Evolutionary conservation across 2,797 vertebrate genomes (phyloP).

Genomic region (Coendou prehensilis): DNA sequence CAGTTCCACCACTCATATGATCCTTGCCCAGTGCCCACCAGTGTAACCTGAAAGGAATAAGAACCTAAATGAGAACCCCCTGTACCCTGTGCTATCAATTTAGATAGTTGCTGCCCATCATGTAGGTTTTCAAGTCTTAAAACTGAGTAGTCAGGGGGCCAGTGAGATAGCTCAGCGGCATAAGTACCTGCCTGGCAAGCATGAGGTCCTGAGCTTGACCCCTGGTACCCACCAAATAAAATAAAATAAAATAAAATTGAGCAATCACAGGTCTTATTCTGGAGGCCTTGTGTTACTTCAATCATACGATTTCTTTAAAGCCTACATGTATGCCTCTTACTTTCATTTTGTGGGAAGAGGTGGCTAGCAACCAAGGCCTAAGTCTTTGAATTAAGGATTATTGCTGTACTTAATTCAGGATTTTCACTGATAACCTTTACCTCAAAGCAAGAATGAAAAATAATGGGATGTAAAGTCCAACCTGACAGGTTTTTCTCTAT

Average conservation of each 20-base stretch:
- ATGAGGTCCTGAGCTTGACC: too few species aligned
- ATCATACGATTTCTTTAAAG: background rate
- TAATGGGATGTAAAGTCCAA: background rate
- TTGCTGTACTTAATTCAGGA: background rate
- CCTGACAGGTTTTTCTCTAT: background rate
- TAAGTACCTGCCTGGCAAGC: too few species aligned
- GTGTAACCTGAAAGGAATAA: background rate
- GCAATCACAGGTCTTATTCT: background rate
- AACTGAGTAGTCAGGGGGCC: background rate
- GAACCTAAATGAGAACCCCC: background rate
- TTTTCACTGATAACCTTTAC: background rate
- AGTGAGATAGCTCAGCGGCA: too few species aligned
- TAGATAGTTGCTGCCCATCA: background rate
- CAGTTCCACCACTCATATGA: accelerated
- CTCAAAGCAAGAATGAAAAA: background rate
- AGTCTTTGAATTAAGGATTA: background rate
- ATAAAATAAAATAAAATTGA: background rate
- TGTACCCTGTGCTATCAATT: background rate
- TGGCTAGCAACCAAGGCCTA: background rate
- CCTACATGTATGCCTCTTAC: background rate
- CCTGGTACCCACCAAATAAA: too few species aligned
- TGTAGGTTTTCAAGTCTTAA: background rate
- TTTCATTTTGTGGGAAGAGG: background rate
- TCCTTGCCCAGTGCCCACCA: background rate
- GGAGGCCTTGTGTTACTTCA: background rate